Evolutionary conservation across 2,888 invertebrate genomes (phyloP), one percentile per base, ranked within the genome.

Genomic region (Chouioia cunea): DNA sequence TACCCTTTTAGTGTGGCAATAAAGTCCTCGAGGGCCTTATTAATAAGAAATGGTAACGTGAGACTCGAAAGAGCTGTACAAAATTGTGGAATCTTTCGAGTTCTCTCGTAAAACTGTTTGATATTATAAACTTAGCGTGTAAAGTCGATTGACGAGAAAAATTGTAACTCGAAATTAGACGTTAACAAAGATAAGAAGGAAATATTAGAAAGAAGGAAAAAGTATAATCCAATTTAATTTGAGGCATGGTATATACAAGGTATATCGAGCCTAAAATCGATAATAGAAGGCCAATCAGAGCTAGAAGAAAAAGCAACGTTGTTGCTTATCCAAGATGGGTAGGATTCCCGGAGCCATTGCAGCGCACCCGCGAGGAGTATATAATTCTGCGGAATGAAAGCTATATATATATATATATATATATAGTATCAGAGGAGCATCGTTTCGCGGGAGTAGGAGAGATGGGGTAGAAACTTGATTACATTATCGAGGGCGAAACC

Each of bases 21-120:
- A 73, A 73, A 73, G 58, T 66, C 58, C 73, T 59, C 63, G 70
- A 58, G 73, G 66, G 73, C 54, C 65, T 70, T 73, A 73, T 73
- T 70, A 73, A 66, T 73, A 72, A 73, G 63, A 62, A 73, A 70
- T 43, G 50, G 66, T 66, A 70, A 66, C 48, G 46, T 59, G 69
- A 73, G 50, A 70, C 66, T 60, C 44, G 60, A 52, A 47, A 47
- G 47, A 58, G 65, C 65, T 63, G 59, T 70, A 56, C 52, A 73
- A 73, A 70, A 69, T 65, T 54, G 65, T 52, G 56, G 58, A 66
- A 69, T 58, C 58, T 57, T 43, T 65, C 52, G 54, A 46, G 60
- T 22, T 56, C 27, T 27, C 65, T 72, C 65, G 52, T 68, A 54
- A 50, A 70, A 63, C 66, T 59, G 54, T 70, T 65, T 36, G 65